phyloP scores from a whole-genome alignment of 2,797 vertebrate genomes.

The Rachycentron canadum region DNA sequence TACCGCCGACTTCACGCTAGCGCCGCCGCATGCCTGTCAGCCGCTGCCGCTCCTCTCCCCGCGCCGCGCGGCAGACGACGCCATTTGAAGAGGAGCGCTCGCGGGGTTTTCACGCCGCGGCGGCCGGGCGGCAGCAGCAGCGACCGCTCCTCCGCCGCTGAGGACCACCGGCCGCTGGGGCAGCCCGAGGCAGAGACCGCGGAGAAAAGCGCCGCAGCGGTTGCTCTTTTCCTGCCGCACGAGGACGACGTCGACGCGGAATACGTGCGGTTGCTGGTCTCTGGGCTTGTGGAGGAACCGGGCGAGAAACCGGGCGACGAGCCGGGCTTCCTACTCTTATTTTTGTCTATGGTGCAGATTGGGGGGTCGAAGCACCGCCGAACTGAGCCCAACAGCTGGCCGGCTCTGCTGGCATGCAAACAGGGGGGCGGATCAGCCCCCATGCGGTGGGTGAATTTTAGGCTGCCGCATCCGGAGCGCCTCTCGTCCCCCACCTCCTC shows the following conservation, averaged over 20 bases:
- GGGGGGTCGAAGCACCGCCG: slow-evolving; percentile 85
- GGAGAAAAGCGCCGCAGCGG: slow-evolving; percentile 66
- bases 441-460: slow-evolving; percentile 95
- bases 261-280: slow-evolving; percentile 70
- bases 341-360: slow-evolving; percentile 97
- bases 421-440: slow-evolving; percentile 93
- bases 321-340: slow-evolving; percentile 87
- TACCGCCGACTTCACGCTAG: slow-evolving; percentile 90
- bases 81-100: slow-evolving; percentile 86
- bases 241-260: slow-evolving; percentile 89
- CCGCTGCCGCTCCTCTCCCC: slow-evolving; percentile 88
- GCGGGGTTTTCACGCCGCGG: slow-evolving; percentile 82
- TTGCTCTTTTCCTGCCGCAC: slow-evolving; percentile 88
- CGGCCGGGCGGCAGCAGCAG: slow-evolving; percentile 87
- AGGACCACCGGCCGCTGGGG: slow-evolving; percentile 72
- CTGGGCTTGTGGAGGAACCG: slow-evolving; percentile 60
- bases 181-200: slow-evolving; percentile 83
- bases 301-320: slow-evolving; percentile 77
- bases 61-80: slow-evolving; percentile 88
- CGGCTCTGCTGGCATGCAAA: slow-evolving; percentile 96
- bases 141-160: slow-evolving; percentile 66
- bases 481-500: slow-evolving; percentile 82
- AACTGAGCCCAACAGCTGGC: slow-evolving; percentile 91
- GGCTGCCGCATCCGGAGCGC: slow-evolving; percentile 94
- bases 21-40: slow-evolving; percentile 87